Conservation (phyloP, 2,888 invertebrate genomes). For the Chironomus tentans region DNA sequence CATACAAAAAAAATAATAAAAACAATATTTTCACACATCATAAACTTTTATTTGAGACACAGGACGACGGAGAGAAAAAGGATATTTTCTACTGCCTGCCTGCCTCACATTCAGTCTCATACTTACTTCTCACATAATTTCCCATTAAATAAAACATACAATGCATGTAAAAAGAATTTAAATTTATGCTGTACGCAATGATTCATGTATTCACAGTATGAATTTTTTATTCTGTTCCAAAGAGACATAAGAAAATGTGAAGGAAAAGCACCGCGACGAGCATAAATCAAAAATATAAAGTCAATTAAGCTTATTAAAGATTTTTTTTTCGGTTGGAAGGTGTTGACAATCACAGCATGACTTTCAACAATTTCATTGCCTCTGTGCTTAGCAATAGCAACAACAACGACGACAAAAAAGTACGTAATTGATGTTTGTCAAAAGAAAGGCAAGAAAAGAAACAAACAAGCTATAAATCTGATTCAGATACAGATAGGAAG, state of each 20-base stretch:
- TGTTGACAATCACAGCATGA: conserved; percentile 12
- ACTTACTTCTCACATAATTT: no score
- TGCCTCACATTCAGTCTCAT: no score
- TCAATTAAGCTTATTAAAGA: not conserved
- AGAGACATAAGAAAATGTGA: not conserved
- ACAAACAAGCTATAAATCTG: conserved; percentile 2
- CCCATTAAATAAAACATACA: no score
- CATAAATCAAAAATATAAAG: not conserved
- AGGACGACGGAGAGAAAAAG: not conserved
- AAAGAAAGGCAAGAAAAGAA: not conserved
- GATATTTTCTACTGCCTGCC: not conserved
- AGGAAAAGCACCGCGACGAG: not conserved
- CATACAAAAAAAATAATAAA: not conserved
- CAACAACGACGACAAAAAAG: not conserved
- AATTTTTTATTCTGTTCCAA: not conserved
- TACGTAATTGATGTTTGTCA: conserved; percentile 8
- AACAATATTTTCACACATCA: conserved; percentile 16
- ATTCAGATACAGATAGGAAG: not conserved
- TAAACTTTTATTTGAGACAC: conserved; percentile 4
- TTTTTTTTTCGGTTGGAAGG: not conserved
- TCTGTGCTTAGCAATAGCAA: no score
- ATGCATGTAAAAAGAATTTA: not conserved
- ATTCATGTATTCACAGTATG: not conserved
- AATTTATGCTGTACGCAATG: not conserved
- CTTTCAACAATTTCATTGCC: not conserved